Base-by-base conservation (phyloP, 2,888 invertebrate species). In the Megamerina dolium region DNA sequence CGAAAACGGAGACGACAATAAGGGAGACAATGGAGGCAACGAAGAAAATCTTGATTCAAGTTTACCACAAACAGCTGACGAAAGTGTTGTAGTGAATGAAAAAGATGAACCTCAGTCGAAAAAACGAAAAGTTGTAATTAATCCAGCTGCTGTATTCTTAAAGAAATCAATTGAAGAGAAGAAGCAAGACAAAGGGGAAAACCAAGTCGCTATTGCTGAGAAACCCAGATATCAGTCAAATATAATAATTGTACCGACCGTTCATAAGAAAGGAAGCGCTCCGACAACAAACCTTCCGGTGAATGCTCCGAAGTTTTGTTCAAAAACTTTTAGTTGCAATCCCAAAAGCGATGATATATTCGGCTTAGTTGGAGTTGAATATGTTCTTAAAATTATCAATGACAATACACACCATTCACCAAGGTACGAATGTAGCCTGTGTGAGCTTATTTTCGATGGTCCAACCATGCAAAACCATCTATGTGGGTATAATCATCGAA, bases 381-480 rank as follows among this genome's bases (percentile, higher is more conserved):
- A 87, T 70, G 74, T 89, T 49, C 71, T 88, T 37, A 88, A 88
- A 71, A 74, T 87, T 54, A 73, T 78, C 13, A 78, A 80, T 46
- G 79, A 79, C 58, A 71, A 80, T 56, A 69, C 75, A 23, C 80
- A 80, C 55, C 74, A 77, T 57, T 81, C 82, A 63, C 82, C 85
- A 2, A 73, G 77, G 47, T 88, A 86, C 69, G 76, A 82, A 43
- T 89, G 89, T 68, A 77, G 82, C 51, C 73, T 89, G 46, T 89
- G 89, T 68, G 78, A 80, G 60, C 84, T 86, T 67, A 80, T 82
- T 48, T 82, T 86, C 27, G 82, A 85, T 63, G 85, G 85, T 35
- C 75, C 82, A 38, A 83, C 84, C 47, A 86, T 87, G 64, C 76
- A 87, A 70, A 82, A 83, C 51, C 88, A 88, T 68, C 73, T 89